Evolutionary conservation across 2,888 invertebrate genomes (phyloP).

Genomic region (Adineta ricciae): DNA sequence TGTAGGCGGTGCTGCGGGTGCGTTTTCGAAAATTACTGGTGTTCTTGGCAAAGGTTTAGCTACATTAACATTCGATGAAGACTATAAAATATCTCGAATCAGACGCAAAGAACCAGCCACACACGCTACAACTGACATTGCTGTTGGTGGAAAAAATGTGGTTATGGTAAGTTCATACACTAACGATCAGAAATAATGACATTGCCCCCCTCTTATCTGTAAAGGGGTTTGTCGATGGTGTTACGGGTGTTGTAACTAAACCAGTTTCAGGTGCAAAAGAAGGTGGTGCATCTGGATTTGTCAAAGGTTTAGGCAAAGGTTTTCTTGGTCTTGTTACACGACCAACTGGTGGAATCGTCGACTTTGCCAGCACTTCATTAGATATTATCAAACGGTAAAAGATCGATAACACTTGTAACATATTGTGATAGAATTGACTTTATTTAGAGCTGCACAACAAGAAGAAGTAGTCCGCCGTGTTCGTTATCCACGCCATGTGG

Average conservation of each 20-base stretch:
- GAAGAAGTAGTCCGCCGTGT: slow-evolving; percentile 24
- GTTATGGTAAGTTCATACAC: slow-evolving; percentile 64
- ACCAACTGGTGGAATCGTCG: slow-evolving; percentile 85
- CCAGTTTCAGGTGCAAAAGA: slow-evolving; percentile 61
- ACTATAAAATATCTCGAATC: slow-evolving; percentile 71
- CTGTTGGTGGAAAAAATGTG: slow-evolving; percentile 24
- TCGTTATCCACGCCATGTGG: slow-evolving; percentile 25
- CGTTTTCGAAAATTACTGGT: slow-evolving; percentile 68
- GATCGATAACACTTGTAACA: too few relatives aligned
- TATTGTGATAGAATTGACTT: not conserved
- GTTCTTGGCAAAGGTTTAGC: slow-evolving; percentile 71
- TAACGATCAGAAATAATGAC: slow-evolving; percentile 90
- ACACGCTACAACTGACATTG: slow-evolving; percentile 49
- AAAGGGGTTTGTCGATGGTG: slow-evolving; percentile 76
- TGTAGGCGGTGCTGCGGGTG: slow-evolving; percentile 91
- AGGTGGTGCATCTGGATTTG: not conserved
- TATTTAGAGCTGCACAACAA: slow-evolving; percentile 19
- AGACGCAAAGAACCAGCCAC: slow-evolving; percentile 6
- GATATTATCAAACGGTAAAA: not conserved
- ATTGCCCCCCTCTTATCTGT: slow-evolving; percentile 80
- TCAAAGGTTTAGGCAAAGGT: slow-evolving; percentile 47
- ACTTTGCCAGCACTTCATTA: slow-evolving; percentile 42
- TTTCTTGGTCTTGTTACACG: slow-evolving; percentile 96
- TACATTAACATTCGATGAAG: slow-evolving; percentile 81
- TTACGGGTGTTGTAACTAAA: slow-evolving; percentile 83